Conservation (phyloP, 2,888 invertebrate genomes). For the Eilema caniola region DNA sequence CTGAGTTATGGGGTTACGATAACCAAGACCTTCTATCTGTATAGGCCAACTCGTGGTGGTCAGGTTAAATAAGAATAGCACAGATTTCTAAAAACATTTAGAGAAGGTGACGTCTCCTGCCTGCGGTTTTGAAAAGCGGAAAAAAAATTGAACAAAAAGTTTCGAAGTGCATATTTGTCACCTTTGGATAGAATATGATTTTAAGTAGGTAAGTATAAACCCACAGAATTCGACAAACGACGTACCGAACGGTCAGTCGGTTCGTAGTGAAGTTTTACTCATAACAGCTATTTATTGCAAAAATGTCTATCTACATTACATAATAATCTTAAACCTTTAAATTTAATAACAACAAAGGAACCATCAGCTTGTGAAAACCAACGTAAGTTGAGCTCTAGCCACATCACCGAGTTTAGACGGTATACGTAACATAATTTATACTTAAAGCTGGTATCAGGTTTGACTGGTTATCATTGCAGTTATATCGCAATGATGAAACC, state of each 20-base stretch:
- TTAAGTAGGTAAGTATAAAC: too few species aligned
- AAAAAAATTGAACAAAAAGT: too few species aligned
- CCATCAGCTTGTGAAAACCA: neutral
- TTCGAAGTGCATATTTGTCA: too few species aligned
- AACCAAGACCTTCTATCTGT: too few species aligned
- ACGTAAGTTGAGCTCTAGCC: neutral
- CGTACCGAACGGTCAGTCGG: neutral
- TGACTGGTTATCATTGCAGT: conserved; percentile 54
- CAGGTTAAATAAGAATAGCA: too few species aligned
- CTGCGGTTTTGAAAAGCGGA: too few species aligned
- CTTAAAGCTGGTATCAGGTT: conserved; percentile 31
- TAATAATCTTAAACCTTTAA: neutral
- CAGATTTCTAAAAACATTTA: too few species aligned
- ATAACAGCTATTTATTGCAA: neutral
- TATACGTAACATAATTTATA: neutral
- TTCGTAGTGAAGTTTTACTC: neutral
- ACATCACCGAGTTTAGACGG: neutral
- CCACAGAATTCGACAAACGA: neutral
- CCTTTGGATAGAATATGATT: too few species aligned
- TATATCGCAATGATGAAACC: conserved; percentile 69
- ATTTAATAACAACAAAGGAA: neutral
- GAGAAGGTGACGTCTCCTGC: too few species aligned
- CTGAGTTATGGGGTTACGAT: too few species aligned
- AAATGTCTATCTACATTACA: neutral
- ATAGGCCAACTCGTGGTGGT: too few species aligned